These are phyloP conservation scores for Pygoscelis adeliae DNA, from an alignment of 2,113 vertebrate species.

Conservation along the genomic window DNA sequence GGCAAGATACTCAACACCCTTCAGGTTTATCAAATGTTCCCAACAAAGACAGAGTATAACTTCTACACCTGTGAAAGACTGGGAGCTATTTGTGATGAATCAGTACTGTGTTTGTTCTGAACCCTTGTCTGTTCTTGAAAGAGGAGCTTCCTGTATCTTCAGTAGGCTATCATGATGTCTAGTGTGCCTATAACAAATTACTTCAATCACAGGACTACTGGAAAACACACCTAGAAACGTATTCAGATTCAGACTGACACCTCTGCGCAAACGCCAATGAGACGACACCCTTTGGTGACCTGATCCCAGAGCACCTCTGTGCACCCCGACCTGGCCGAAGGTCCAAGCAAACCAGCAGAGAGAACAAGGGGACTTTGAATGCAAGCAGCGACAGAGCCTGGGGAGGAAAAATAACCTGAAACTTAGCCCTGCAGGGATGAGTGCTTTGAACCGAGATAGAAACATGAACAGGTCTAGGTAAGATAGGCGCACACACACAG, in stretches of 20 bases:
- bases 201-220: not conserved
- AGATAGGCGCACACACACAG: not conserved
- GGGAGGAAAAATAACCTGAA: not conserved
- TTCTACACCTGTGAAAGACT: not conserved
- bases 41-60: not conserved
- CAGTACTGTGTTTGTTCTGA: not conserved
- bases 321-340: not conserved
- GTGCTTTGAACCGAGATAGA: not conserved
- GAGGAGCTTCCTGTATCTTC: not conserved
- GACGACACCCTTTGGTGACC: not conserved
- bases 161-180: not conserved
- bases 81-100: not conserved
- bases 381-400: not conserved
- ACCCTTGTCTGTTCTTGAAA: not conserved
- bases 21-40: not conserved
- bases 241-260: not conserved
- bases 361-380: not conserved
- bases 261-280: not conserved
- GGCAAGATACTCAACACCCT: slow-evolving; percentile 1
- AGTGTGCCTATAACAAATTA: not conserved
- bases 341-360: not conserved
- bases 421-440: not conserved
- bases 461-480: not conserved
- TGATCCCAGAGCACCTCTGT: not conserved
- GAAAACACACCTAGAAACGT: not conserved